Base-by-base conservation (phyloP, 2,888 invertebrate genomes). In the Nemotelus pantherinus region DNA sequence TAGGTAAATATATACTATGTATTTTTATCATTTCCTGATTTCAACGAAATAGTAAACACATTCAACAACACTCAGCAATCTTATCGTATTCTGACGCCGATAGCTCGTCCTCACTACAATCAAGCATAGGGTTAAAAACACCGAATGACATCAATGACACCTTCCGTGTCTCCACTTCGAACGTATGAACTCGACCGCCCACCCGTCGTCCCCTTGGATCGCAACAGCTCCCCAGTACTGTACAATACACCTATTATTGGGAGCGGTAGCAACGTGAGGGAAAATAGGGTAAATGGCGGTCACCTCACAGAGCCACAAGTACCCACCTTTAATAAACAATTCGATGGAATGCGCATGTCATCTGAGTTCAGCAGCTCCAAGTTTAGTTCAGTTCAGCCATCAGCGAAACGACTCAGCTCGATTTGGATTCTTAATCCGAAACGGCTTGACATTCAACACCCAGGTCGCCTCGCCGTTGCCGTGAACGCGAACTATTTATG, bases 311-410 rank as follows among this genome's bases (percentile, higher is more conserved):
- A 25, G 53, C 7, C n/a, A 45, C 3, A 3, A 43, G 77, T 79
- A 81, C 81, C 81, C 82, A 82, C 82, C 81, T 82, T 82, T 80
- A 81, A 82, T 81, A 81, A 82, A 82, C 81, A 81, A 81, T 80
- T 80, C 80, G 80, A 25, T 80, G 78, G 80, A 81, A 78, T 81
- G 82, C 81, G 81, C 82, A 82, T 81, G 81, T 81, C 82, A 82
- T 77, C 80, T 80, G 79, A 80, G 72, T 76, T 65, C 57, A 71
- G 48, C 48, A 7, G 7, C n/a, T 25, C 25, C 10, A 57, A 60
- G 43, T 67, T 48, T 25, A 70, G 50, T 63, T 63, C 43, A 43
- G 41, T 43, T 63, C 63, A 39, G 25, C 25, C 25, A 25, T 25
- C 3, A 57, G 57, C 57, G 10, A 48, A 48, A 50, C 47, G 25